Evolutionary conservation across 2,113 vertebrate genomes (phyloP).

Genomic region (Theristicus caerulescens): DNA sequence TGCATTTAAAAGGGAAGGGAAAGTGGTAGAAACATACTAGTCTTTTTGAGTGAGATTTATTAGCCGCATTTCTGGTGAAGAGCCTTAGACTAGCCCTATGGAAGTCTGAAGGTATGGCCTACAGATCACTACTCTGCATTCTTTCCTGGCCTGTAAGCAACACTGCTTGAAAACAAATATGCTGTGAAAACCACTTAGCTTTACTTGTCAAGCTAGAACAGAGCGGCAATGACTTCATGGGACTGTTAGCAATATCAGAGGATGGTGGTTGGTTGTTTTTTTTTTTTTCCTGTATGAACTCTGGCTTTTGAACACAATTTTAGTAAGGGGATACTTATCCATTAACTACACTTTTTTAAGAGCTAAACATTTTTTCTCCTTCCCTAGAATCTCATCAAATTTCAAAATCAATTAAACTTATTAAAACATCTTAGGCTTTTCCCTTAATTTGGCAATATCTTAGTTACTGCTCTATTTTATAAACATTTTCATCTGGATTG

Average conservation of each 20-base stretch:
- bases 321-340: not conserved
- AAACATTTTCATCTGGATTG: not conserved
- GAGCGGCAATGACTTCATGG: not conserved
- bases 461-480: conserved; percentile 25
- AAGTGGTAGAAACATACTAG: not conserved
- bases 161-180: not conserved
- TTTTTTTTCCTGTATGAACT: not conserved
- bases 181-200: not conserved
- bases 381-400: conserved; percentile 12
- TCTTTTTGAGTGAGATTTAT: not conserved
- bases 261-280: not conserved
- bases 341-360: not conserved
- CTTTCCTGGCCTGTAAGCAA: not conserved
- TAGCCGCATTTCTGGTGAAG: not conserved
- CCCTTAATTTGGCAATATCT: conserved; percentile 31
- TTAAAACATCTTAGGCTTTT: conserved; percentile 49
- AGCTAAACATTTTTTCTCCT: not conserved
- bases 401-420: conserved; percentile 63
- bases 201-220: not conserved
- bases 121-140: not conserved
- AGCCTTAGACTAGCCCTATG: not conserved
- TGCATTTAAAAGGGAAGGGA: not conserved
- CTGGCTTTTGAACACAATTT: not conserved
- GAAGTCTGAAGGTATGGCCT: not conserved
- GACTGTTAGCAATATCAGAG: not conserved